Evolutionary conservation across 92 coral and sea anemone species (phyloP), one percentile per base, ranked within the genome.

Genomic region (Siderastrea radians): DNA sequence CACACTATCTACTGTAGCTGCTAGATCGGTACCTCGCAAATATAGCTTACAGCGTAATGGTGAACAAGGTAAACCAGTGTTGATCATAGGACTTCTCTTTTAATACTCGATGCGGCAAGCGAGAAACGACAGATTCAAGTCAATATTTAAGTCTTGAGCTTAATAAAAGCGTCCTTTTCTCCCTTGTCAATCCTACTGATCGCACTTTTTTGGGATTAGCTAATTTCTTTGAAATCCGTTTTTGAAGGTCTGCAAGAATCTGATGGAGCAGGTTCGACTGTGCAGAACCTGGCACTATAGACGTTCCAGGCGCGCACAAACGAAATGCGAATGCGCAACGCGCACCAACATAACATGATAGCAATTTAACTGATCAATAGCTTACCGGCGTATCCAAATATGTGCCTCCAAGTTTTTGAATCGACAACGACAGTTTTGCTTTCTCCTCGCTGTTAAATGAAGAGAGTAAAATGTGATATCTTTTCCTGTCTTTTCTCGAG

Each of bases 361-460:
- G 15, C 26, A 53, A 53, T 53, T 8, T 45, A 70, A 47, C 38
- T 26, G 38, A 60, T 11, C 1, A 49, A 66, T 17, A 47, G 75
- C 99, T 84, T 60, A 98, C 99, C 84, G 96, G 96, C 68, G 95
- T 87, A 51, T 98, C 99, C 2, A 87, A 5, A 77, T 93, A 98
- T 19, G 87, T 93, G 12, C 99, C 99, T 60, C 99, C 98, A 57
- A 98, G 93, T 7, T 84, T 78, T 83, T 89, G 83, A 74, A 98
- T 98, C 70, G 76, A 75, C n/a, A 58, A 75, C 2, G 95, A 92
- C 6, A 98, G 78, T 26, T 84, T 84, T 78, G 68, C 70, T 72
- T 93, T 94, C 84, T 94, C 98, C 59, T 96, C 96, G 69, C 89
- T 63, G 6, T 88, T 79, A 71, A 98, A 96, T 49, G 98, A 95